phyloP scores from a whole-genome alignment of 1,140 invertebrate species.

The Aphelenchoides besseyi region DNA sequence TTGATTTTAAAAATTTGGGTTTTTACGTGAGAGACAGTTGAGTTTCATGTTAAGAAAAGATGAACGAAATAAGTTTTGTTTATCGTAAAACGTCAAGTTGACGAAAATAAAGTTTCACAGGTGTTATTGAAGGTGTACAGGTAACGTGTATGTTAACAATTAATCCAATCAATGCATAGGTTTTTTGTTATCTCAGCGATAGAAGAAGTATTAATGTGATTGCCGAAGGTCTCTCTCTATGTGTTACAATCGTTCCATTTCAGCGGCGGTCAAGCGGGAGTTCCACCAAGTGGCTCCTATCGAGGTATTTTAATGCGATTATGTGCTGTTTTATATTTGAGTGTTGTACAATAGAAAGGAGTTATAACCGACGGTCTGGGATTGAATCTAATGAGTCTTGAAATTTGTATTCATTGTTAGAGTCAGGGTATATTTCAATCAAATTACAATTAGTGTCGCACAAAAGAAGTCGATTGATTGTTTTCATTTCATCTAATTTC shows the following conservation, averaged over 20 bases:
- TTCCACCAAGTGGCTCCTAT: background rate
- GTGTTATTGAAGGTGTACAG: background rate
- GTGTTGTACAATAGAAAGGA: background rate
- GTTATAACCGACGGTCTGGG: background rate
- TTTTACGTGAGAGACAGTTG: background rate
- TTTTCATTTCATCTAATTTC: background rate
- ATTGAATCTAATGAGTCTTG: conserved; percentile 20
- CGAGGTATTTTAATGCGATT: background rate
- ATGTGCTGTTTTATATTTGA: background rate
- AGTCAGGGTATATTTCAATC: too few species aligned
- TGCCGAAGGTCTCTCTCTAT: too few species aligned
- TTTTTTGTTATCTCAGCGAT: too few species aligned
- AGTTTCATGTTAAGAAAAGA: background rate
- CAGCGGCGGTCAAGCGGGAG: background rate
- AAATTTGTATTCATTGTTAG: background rate
- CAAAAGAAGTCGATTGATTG: background rate
- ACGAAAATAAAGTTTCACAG: background rate
- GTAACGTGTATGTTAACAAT: background rate
- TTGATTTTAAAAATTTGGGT: background rate
- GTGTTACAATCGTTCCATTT: too few species aligned
- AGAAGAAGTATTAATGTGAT: too few species aligned
- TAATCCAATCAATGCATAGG: background rate
- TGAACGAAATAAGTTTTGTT: too few species aligned
- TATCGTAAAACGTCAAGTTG: background rate
- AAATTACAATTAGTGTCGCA: too few species aligned